A percentile compares a stretch with the other conserved stretches of the same genome.
Conservation (phyloP, 2,888 invertebrate genomes). For the Amblyjoppa proteus region DNA sequence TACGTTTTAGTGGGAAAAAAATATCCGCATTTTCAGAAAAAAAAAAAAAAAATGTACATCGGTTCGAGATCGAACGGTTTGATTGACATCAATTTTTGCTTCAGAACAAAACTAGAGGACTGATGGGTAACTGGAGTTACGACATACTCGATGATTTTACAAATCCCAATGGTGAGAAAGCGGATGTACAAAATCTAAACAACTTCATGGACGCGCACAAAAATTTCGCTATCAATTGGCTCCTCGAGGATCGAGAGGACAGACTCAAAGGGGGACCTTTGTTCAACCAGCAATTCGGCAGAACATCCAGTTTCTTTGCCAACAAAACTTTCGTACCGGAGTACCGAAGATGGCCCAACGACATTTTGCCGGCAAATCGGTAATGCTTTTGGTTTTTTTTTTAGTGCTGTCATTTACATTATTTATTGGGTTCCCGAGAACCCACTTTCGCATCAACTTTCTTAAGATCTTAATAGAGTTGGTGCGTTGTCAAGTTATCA, state of each 20-base stretch:
- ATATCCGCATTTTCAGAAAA: neutral
- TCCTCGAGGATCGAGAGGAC: constrained; percentile 92
- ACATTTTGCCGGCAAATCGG: constrained; percentile 91
- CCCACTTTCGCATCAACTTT: neutral
- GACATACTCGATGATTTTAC: constrained; percentile 93
- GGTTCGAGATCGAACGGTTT: neutral
- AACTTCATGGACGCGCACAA: constrained; percentile 91
- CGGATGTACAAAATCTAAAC: constrained; percentile 86
- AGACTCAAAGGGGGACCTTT: constrained; percentile 90
- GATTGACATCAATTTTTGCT: constrained; percentile 67
- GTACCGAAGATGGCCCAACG: constrained; percentile 89
- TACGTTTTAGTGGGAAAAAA: neutral
- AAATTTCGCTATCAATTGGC: constrained; percentile 93
- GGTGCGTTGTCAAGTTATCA: too few relatives aligned
- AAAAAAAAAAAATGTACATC: neutral
- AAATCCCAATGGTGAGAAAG: constrained; percentile 89
- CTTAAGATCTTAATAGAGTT: neutral
- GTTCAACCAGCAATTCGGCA: constrained; percentile 92
- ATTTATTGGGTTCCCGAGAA: too few relatives aligned
- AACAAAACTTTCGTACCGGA: constrained; percentile 92
- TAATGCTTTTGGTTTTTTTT: constrained; percentile 69
- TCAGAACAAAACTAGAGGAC: constrained; percentile 95
- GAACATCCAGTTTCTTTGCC: constrained; percentile 93
- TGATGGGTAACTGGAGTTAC: constrained; percentile 97
- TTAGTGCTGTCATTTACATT: too few relatives aligned